Base-by-base conservation (phyloP, 2,797 vertebrate genomes). In the Uromys caudimaculatus region DNA sequence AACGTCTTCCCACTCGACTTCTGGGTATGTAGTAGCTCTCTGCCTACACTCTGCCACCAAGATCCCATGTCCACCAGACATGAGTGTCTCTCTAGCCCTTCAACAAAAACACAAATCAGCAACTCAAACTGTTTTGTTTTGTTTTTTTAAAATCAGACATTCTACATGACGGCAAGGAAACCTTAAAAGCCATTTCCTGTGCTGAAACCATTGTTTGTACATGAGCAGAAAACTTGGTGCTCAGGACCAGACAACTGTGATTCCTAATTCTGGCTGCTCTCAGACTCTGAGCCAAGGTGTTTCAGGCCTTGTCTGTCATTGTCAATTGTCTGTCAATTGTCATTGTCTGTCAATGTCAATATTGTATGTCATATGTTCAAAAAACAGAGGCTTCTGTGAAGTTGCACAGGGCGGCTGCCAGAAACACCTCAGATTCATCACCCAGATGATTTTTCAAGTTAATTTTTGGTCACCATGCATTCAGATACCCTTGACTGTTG, bases 181-280 rank as follows among this genome's bases (percentile, higher is more conserved):
- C 13, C 8, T 13, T 76, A 35, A 44, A 88, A 35, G 29, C 29
- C 71, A 12, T 6, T 47, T 89, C 54, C 54, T 14, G 7, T 23
- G 9, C 6, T 8, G 27, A 58, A 75, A 23, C 27, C 6, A 0
- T 58, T 27, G 38, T 58, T 75, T 75, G 14, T 4, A 58, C 32
- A 1, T 1, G 17, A 14, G 6, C 10, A 89, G 69, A 44, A 44
- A 73, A 14, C 24, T 23, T 41, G 47, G 17, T 44, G 38, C 6
- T 0, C 38, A 2, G 50, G 32, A 27, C 4, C 16, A 32, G 11
- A 13, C 27, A 4, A 6, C 17, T 58, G 38, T 1, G 3, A 35
- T 75, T 44, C 52, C 69, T 27, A 13, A 47, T 29, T 23, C 1
- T 12, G 29, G 27, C 27, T 60, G 5, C 38, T 89, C 71, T 47